A percentile compares a stretch with the other conserved stretches of the same genome.
Evolutionary conservation across 1,140 invertebrate genomes (phyloP).

Genomic region (Orchestia grillus): DNA sequence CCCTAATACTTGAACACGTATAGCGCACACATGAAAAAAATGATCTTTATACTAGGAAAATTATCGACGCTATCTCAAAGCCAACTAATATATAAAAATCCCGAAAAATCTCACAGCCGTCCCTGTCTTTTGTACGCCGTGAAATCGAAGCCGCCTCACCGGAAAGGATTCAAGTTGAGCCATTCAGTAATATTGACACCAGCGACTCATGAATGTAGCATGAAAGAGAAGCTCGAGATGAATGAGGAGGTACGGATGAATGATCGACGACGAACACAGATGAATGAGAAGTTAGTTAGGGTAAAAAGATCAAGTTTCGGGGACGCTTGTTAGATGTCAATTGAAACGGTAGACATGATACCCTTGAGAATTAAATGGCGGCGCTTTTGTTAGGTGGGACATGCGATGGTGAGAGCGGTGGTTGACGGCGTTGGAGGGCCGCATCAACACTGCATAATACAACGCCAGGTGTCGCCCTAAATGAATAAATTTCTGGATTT

Average conservation of each 20-base stretch:
- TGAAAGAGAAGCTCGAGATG: neutral
- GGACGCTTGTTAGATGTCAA: conserved; percentile 8
- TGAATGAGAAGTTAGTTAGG: neutral
- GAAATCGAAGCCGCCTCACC: neutral
- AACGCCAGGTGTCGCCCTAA: no score
- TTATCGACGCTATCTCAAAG: neutral
- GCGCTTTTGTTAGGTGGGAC: neutral
- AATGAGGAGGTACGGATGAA: neutral
- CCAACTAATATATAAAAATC: neutral
- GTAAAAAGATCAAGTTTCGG: neutral
- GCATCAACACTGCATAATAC: no score
- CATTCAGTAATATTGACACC: neutral
- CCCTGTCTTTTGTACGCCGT: neutral
- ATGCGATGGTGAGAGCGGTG: no score
- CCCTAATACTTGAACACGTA: no score
- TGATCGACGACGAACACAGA: neutral
- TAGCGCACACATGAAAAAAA: no score
- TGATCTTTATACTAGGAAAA: no score
- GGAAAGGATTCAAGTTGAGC: neutral
- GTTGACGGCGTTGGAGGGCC: neutral
- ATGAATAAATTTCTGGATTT: no score
- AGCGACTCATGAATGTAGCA: neutral
- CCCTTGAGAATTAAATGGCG: neutral
- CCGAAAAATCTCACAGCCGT: neutral
- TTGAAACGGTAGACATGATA: conserved; percentile 18